phyloP scores from a whole-genome alignment of 2,797 vertebrate species.

The Gypaetus barbatus region DNA sequence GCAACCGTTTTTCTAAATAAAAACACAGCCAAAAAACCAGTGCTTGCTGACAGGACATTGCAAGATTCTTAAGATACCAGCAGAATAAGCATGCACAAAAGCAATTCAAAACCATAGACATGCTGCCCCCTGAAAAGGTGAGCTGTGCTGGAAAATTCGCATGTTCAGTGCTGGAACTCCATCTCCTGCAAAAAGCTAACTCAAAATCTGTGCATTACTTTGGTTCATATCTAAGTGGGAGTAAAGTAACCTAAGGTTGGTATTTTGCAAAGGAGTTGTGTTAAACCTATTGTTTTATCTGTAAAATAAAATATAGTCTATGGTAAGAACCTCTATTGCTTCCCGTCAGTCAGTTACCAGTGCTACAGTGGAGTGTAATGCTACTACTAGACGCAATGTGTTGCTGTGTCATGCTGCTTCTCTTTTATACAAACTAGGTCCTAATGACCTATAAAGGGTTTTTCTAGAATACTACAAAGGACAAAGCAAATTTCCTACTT shows the following conservation, averaged over 20 bases:
- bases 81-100: not conserved
- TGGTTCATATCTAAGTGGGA: not conserved
- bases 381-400: not conserved
- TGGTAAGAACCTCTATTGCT: not conserved
- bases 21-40: not conserved
- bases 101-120: not conserved
- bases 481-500: not conserved
- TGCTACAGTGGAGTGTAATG: not conserved
- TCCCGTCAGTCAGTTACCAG: not conserved
- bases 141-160: not conserved
- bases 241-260: not conserved
- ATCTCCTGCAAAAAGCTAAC: not conserved
- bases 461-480: not conserved
- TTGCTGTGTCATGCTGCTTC: constrained; percentile 14
- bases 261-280: not conserved
- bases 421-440: not conserved
- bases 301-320: not conserved
- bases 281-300: not conserved
- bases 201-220: not conserved
- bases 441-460: not conserved
- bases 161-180: not conserved
- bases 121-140: not conserved
- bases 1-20: not conserved
- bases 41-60: not conserved
- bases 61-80: not conserved